Conservation (phyloP, 2,888 invertebrate genomes). For the Philhelius pedissequus region DNA sequence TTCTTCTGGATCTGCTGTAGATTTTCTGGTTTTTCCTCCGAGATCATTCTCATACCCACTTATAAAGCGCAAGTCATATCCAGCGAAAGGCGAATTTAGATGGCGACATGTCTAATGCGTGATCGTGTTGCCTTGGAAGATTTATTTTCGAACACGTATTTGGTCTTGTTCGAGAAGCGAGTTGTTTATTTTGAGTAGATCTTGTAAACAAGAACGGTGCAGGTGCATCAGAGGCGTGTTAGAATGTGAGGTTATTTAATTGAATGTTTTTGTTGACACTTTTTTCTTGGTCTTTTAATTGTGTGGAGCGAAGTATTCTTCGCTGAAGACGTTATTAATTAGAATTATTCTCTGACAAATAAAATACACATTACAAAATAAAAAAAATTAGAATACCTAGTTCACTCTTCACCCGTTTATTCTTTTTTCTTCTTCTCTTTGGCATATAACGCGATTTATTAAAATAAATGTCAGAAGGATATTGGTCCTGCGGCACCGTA, state of each 20-base stretch:
- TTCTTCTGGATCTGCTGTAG: conserved; percentile 33
- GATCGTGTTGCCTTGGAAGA: conserved; percentile 40
- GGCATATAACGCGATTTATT: no score
- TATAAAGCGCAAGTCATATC: background rate
- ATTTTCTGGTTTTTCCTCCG: conserved; percentile 9
- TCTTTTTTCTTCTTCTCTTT: no score
- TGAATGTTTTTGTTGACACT: background rate
- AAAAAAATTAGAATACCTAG: no score
- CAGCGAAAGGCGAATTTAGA: conserved; percentile 26
- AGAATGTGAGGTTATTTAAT: background rate
- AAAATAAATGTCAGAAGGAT: no score
- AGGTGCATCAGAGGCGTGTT: background rate
- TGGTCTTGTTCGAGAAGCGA: conserved; percentile 7
- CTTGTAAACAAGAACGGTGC: background rate
- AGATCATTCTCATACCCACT: background rate
- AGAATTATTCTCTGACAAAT: no score
- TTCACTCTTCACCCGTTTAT: no score
- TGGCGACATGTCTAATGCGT: conserved; percentile 43
- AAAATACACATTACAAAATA: no score
- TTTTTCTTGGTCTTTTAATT: background rate
- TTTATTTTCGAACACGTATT: conserved; percentile 19
- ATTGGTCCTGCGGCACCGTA: no score
- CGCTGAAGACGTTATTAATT: background rate
- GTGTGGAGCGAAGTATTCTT: background rate
- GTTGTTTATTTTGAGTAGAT: conserved; percentile 20